Evolutionary conservation across 2,888 invertebrate genomes (phyloP).

Genomic region (Ctenicera cuprea): DNA sequence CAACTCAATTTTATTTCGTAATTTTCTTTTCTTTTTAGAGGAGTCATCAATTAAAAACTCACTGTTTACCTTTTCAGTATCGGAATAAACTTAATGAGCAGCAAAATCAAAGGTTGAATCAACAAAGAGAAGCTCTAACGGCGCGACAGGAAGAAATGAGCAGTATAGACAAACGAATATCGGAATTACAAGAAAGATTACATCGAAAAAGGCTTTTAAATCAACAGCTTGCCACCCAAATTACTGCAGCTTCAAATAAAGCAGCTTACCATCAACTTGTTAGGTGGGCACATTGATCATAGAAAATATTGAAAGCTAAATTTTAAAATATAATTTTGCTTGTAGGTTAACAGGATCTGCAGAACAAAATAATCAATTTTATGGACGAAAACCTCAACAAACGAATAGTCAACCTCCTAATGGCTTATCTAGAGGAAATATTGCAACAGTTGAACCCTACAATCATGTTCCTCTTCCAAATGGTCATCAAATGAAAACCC

Average conservation of each 20-base stretch:
- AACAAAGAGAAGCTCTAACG: slow-evolving; percentile 91
- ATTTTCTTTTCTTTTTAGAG: slow-evolving; percentile 1
- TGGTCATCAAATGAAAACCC: slow-evolving; percentile 70
- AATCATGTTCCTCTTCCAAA: slow-evolving; percentile 85
- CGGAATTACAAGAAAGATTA: slow-evolving; percentile 93
- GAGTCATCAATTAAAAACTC: slow-evolving; percentile 19
- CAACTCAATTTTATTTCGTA: no score
- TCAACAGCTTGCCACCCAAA: slow-evolving; percentile 81
- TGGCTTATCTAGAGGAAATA: slow-evolving; percentile 82
- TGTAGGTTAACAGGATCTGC: slow-evolving; percentile 68
- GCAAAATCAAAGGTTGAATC: slow-evolving; percentile 92
- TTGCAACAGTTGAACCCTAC: slow-evolving; percentile 92
- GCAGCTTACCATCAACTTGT: slow-evolving; percentile 71
- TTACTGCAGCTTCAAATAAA: slow-evolving; percentile 73
- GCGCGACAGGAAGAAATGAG: slow-evolving; percentile 94
- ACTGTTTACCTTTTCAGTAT: slow-evolving; percentile 79
- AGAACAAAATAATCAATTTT: slow-evolving; percentile 69
- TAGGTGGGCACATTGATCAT: no score
- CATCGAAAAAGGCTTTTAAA: slow-evolving; percentile 92
- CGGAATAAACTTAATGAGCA: slow-evolving; percentile 97
- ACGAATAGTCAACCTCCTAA: slow-evolving; percentile 72
- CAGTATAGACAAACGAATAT: slow-evolving; percentile 94
- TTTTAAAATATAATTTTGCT: not conserved
- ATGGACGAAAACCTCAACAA: slow-evolving; percentile 67
- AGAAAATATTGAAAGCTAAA: no score